Conservation (phyloP, 64 coral and sea anemone genomes). For the Stichodactyla helianthus region DNA sequence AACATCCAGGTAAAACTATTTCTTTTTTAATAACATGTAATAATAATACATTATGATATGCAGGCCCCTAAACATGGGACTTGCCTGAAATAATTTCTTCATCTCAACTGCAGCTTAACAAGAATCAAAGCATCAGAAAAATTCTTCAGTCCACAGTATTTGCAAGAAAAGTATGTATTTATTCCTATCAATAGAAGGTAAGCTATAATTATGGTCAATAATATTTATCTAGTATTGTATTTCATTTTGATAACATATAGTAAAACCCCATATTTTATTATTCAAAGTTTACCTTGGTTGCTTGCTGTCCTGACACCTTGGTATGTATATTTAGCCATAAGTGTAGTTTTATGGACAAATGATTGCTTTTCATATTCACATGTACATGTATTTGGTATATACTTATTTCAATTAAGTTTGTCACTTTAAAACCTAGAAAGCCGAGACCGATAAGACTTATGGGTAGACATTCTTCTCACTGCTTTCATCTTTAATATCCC, state of each 20-base stretch:
- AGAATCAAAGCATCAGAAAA: constrained; percentile 13
- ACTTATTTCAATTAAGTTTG: too few species aligned
- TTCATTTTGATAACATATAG: neutral
- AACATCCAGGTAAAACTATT: constrained; percentile 10
- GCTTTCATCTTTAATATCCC: too few species aligned
- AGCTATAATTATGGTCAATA: constrained; percentile 15
- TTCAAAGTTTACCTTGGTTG: constrained; percentile 34
- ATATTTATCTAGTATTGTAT: neutral
- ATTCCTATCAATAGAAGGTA: constrained; percentile 48
- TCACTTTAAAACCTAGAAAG: too few species aligned
- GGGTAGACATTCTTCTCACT: too few species aligned
- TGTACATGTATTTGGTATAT: too few species aligned
- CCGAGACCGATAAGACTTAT: too few species aligned
- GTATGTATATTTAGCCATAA: constrained; percentile 19
- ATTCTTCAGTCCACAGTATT: constrained; percentile 8
- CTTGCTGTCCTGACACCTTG: constrained; percentile 44
- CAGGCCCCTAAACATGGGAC: too few species aligned
- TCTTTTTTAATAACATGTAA: neutral
- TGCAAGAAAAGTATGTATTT: constrained; percentile 20
- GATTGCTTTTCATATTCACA: too few species aligned
- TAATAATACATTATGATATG: constrained; percentile 2
- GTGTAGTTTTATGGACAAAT: neutral
- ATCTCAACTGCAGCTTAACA: neutral
- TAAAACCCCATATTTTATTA: constrained; percentile 6
- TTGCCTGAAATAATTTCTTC: too few species aligned